Base-by-base conservation (phyloP, 2,113 vertebrate species). In the Oenanthe oenanthe region DNA sequence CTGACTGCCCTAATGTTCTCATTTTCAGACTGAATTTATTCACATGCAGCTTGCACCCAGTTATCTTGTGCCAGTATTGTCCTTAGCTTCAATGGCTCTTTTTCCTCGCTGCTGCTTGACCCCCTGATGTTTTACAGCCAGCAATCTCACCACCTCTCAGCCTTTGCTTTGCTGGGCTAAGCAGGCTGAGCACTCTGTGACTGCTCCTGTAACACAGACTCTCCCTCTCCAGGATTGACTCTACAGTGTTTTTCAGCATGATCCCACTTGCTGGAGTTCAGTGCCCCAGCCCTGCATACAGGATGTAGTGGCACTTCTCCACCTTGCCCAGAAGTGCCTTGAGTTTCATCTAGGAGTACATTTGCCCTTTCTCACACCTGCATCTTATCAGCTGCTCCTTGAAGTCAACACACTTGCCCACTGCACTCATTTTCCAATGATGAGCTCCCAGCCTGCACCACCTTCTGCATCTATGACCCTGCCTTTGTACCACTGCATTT, bases 21-120 rank as follows among this genome's bases (percentile, higher is more conserved):
- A 85, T 79, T 95, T 94, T 45, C 71, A 79, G 50, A 50, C 70
- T 82, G 66, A 90, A 88, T 88, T 95, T 88, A 85, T 85, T 75
- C 66, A 48, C 54, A 65, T 18, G 66, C 66, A 93, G 70, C 58
- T 88, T 75, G 36, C n/a, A 93, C 50, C 77, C 50, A 68, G 58
- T 57, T 92, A 72, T 57, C 71, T 53, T 42, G 28, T 79, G 66
- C 36, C 70, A 93, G 8, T 50, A 62, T 26, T 81, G 66, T 85
- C 74, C 78, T 89, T 75, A 82, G 53, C 38, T 84, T 45, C 56
- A 72, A 58, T 42, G 32, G 16, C 65, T 76, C 88, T 88, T 92
- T 58, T 54, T 58, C 48, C 58, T 93, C 1, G 2, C 74, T 88
- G 88, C 66, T 95, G 81, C 70, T 89, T 94, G 92, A 89, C 74